Conservation (phyloP, 2,797 vertebrate species). For the Paramormyrops hopkinsi region DNA sequence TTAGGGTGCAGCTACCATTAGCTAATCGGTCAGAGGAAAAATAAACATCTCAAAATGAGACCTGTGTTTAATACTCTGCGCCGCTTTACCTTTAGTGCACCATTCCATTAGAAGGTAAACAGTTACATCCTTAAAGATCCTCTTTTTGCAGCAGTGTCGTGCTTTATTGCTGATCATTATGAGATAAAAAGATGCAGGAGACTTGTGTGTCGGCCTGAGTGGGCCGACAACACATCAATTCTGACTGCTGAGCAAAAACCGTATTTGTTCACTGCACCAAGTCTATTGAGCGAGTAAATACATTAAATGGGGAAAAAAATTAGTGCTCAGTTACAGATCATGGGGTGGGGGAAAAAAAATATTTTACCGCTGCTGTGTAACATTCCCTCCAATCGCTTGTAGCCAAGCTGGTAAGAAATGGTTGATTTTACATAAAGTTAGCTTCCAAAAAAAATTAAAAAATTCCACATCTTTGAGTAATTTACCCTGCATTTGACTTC, state of each 20-base stretch:
- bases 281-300: background rate
- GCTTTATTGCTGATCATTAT: background rate
- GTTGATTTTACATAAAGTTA: conserved; percentile 11
- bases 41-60: background rate
- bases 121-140: background rate
- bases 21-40: background rate
- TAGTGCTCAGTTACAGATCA: background rate
- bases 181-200: background rate
- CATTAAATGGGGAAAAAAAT: background rate
- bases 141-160: background rate
- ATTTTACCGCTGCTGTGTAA: conserved; percentile 13
- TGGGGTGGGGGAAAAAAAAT: too few relatives aligned
- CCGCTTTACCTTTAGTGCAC: background rate
- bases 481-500: conserved; percentile 25
- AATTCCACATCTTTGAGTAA: background rate
- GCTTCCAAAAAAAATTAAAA: conserved; percentile 1
- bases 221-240: background rate
- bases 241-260: background rate
- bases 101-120: background rate
- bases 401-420: background rate
- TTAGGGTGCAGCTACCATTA: background rate
- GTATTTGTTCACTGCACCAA: background rate
- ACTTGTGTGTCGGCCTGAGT: background rate
- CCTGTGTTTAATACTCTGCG: background rate
- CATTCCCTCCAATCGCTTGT: conserved; percentile 1